Percentiles rank a stretch among this genome's conserved stretches.
These are phyloP conservation scores for Coleophora flavipennella DNA, from an alignment of 2,888 invertebrate species.

Conservation along the genomic window DNA sequence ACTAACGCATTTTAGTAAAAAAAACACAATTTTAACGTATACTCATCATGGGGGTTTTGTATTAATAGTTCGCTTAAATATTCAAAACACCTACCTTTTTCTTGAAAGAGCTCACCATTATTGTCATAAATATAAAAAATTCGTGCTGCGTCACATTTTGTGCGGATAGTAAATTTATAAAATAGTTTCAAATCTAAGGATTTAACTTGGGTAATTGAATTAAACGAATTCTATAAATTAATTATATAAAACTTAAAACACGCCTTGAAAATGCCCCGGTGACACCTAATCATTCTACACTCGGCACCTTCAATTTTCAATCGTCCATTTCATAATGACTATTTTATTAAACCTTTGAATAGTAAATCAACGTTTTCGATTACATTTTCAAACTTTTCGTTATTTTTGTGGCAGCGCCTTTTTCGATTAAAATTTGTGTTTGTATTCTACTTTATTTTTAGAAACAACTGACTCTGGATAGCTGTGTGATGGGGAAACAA, in stretches of 20 bases:
- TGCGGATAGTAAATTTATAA: conserved; percentile 26
- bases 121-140: conserved; percentile 14
- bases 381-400: conserved; percentile 24
- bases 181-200: conserved; percentile 27
- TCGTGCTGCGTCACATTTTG: conserved; percentile 16
- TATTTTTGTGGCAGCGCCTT: conserved; percentile 38
- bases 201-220: too few species aligned
- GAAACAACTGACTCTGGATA: conserved; percentile 14
- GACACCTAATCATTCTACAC: conserved; percentile 29
- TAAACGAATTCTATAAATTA: conserved; percentile 12
- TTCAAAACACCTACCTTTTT: too few species aligned
- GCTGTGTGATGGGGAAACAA: conserved; percentile 14
- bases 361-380: conserved; percentile 13
- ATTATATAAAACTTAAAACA: conserved; percentile 33
- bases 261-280: conserved; percentile 40
- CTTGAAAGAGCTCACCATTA: too few species aligned
- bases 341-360: conserved; percentile 1
- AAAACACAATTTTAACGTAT: conserved; percentile 29
- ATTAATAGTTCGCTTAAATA: conserved; percentile 1
- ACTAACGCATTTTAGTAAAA: conserved; percentile 42
- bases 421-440: conserved; percentile 23
- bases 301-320: conserved; percentile 30
- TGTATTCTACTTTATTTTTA: conserved; percentile 12
- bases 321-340: conserved; percentile 15
- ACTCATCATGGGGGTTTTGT: conserved; percentile 28